Conservation (phyloP, 2,113 vertebrate genomes). For the Garra rufa region DNA sequence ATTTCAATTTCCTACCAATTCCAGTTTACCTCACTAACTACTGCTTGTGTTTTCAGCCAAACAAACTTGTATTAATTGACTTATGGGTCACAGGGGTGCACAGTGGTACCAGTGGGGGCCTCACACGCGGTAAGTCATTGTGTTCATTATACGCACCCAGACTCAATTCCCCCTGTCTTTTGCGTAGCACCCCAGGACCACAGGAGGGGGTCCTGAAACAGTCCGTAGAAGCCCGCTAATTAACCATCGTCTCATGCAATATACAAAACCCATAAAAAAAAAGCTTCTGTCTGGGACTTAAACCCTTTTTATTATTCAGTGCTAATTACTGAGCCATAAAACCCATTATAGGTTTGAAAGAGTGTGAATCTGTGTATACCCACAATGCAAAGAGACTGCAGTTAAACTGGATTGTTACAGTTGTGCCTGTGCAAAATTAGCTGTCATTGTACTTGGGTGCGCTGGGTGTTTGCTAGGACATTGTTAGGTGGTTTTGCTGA, state of each 20-base stretch:
- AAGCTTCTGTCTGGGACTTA: conserved; percentile 1
- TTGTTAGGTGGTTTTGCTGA: neutral
- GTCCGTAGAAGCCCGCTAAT: neutral
- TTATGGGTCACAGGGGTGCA: conserved; percentile 50
- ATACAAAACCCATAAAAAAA: neutral
- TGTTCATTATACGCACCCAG: conserved; percentile 16
- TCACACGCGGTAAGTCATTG: neutral
- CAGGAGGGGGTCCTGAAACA: neutral
- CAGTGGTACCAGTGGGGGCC: neutral
- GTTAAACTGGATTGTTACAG: neutral
- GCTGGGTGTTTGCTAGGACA: neutral
- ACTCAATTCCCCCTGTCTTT: neutral
- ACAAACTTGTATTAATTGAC: conserved; percentile 65
- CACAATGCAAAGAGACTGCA: neutral
- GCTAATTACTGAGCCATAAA: conserved; percentile 36
- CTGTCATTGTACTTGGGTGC: neutral
- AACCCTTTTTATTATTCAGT: conserved; percentile 11
- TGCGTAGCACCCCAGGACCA: conserved; percentile 9
- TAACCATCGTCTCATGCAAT: neutral
- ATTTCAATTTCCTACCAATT: conserved; percentile 68
- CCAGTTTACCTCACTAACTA: conserved; percentile 45
- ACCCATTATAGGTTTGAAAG: conserved; percentile 20
- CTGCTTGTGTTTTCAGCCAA: conserved; percentile 37
- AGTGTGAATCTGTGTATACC: neutral
- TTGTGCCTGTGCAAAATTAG: neutral